phyloP scores from a whole-genome alignment of 2,797 vertebrate genomes.

The Danio jaintianensis region DNA sequence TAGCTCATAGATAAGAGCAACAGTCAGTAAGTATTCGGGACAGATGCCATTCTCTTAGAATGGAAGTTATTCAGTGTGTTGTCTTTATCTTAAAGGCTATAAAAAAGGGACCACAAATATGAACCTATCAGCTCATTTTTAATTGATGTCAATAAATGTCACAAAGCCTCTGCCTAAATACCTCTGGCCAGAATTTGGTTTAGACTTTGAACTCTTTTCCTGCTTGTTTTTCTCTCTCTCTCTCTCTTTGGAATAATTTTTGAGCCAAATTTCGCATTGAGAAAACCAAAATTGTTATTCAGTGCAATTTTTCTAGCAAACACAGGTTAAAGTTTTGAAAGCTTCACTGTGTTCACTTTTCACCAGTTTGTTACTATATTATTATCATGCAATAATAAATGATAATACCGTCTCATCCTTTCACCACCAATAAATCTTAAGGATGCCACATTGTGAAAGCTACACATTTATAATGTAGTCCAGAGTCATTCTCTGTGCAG shows the following conservation, averaged over 20 bases:
- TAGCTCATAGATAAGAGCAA: constrained; percentile 6
- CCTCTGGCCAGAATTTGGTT: background rate
- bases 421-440: background rate
- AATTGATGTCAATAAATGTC: constrained; percentile 20
- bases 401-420: background rate
- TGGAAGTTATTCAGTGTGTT: background rate
- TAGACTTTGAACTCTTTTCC: constrained; percentile 32
- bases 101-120: constrained; percentile 7
- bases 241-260: background rate
- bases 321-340: background rate
- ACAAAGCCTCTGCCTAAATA: constrained; percentile 1
- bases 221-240: background rate
- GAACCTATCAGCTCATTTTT: constrained; percentile 13
- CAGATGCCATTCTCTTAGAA: background rate
- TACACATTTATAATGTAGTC: background rate
- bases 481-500: background rate
- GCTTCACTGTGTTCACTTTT: background rate
- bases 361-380: background rate
- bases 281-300: background rate
- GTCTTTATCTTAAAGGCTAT: background rate
- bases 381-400: background rate
- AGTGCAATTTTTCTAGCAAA: no score
- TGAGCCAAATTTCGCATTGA: background rate
- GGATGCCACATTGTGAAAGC: background rate
- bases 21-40: background rate